phyloP scores from a whole-genome alignment of 2,797 vertebrate species.

The Lutjanus argentimaculatus region DNA sequence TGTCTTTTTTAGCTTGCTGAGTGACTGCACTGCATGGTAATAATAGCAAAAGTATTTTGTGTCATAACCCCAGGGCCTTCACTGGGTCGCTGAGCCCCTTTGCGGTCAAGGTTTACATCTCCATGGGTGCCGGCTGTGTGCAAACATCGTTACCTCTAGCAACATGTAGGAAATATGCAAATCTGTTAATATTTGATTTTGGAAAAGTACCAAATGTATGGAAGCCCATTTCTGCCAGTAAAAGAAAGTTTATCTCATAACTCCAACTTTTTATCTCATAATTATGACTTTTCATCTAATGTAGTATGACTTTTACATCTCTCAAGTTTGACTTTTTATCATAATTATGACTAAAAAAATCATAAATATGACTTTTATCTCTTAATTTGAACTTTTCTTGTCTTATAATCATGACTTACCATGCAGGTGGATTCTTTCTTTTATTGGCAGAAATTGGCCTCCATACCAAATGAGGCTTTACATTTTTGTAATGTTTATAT shows the following conservation, averaged over 20 bases:
- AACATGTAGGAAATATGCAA: conserved; percentile 29
- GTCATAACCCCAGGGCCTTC: conserved; percentile 59
- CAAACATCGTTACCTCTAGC: conserved; percentile 42
- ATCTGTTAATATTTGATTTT: conserved; percentile 26
- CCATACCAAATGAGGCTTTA: conserved; percentile 6
- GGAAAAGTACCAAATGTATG: not conserved
- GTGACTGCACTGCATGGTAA: conserved; percentile 56
- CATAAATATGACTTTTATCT: no score
- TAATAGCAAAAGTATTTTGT: conserved; percentile 73
- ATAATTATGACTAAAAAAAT: no score
- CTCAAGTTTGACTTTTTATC: no score
- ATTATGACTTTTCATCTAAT: no score
- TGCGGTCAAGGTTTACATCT: conserved; percentile 66
- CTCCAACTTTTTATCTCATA: no score
- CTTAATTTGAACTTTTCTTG: no score
- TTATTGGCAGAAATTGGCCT: no score
- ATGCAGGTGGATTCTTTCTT: no score
- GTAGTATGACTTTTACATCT: no score
- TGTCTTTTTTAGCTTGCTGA: conserved; percentile 53
- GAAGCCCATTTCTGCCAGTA: no score
- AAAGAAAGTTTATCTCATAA: no score
- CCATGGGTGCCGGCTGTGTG: conserved; percentile 26
- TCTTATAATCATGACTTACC: no score
- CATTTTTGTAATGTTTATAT: not conserved
- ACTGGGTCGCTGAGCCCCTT: conserved; percentile 34